phyloP scores from a whole-genome alignment of 2,113 vertebrate genomes.

The Cryptomyrus ogoouensis region DNA sequence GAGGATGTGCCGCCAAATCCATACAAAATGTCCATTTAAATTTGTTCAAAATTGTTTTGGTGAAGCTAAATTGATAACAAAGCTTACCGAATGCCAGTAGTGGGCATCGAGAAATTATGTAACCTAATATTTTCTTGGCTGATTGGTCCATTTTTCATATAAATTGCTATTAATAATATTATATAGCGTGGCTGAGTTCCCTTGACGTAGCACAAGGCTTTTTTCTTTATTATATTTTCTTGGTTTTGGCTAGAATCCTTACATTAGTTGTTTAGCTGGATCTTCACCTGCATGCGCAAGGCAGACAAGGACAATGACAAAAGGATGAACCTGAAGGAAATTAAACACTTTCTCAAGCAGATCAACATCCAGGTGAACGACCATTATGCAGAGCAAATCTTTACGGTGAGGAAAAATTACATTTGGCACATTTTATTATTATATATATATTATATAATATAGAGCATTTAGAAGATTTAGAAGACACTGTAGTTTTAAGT shows the following conservation, averaged over 20 bases:
- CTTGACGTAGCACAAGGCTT: background rate
- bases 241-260: slow-evolving; percentile 57
- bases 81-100: background rate
- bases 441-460: background rate
- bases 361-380: slow-evolving; percentile 82
- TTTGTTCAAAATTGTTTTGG: background rate
- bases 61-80: background rate
- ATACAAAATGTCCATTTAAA: background rate
- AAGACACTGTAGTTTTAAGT: too few relatives aligned
- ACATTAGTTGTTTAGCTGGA: slow-evolving; percentile 74
- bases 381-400: slow-evolving; percentile 74
- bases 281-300: slow-evolving; percentile 82
- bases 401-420: slow-evolving; percentile 59
- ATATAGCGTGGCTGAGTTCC: background rate
- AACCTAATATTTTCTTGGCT: background rate
- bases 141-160: background rate
- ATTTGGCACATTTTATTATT: background rate
- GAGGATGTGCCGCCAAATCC: background rate
- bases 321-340: slow-evolving; percentile 87
- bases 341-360: slow-evolving; percentile 83
- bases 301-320: slow-evolving; percentile 92
- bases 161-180: background rate
- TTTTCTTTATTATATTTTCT: background rate
- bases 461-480: background rate
- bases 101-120: background rate